Conservation (phyloP, 2,113 vertebrate species). For the Eupsittula cactorum region DNA sequence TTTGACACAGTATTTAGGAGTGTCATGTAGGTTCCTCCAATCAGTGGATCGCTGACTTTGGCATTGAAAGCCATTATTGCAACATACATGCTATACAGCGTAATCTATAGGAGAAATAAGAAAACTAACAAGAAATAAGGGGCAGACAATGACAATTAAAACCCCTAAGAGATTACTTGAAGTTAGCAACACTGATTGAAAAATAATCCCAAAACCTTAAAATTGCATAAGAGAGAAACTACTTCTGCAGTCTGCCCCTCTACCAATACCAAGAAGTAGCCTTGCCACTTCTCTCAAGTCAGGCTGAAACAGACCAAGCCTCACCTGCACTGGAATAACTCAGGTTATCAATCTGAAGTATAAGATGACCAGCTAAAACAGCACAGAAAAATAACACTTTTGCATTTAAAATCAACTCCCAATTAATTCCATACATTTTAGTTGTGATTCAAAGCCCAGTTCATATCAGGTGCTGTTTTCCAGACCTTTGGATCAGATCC, state of each 20-base stretch:
- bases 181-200: neutral
- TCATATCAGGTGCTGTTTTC: neutral
- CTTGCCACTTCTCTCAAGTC: too few relatives aligned
- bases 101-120: conserved; percentile 73
- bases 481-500: neutral
- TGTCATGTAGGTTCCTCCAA: conserved; percentile 98
- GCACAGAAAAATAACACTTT: neutral
- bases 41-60: conserved; percentile 95
- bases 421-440: neutral
- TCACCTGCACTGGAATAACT: neutral
- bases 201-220: neutral
- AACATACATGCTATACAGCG: conserved; percentile 97
- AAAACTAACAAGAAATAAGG: neutral
- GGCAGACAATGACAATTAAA: accelerated
- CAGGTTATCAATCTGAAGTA: neutral
- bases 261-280: neutral
- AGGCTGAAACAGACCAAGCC: neutral
- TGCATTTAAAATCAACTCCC: neutral
- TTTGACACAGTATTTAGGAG: conserved; percentile 95
- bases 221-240: neutral
- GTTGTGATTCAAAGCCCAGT: neutral
- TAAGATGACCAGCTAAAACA: neutral
- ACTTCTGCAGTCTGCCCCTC: neutral
- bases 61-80: conserved; percentile 98
- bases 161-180: neutral